These are phyloP conservation scores for Pyrrhia umbra DNA, from an alignment of 2,888 invertebrate genomes.

Conservation along the genomic window DNA sequence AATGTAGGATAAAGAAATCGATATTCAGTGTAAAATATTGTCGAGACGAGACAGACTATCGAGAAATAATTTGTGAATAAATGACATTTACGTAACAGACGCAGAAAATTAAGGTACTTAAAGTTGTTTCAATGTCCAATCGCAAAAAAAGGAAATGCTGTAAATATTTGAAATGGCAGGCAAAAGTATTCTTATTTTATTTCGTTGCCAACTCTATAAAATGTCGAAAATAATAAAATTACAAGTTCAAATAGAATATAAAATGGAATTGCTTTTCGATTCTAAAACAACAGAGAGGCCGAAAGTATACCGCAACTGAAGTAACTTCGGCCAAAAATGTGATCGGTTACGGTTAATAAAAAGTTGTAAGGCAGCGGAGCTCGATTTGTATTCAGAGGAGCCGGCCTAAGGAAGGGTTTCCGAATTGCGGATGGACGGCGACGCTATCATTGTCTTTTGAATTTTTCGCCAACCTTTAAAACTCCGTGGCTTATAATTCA, in stretches of 20 bases:
- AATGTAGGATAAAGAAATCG: conserved; percentile 18
- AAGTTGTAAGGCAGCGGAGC: conserved; percentile 61
- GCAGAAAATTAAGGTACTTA: conserved; percentile 37
- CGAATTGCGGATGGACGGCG: conserved; percentile 65
- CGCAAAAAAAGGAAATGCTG: conserved; percentile 30
- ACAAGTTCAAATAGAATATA: conserved; percentile 49
- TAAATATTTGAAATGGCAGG: conserved; percentile 27
- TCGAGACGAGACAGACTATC: conserved; percentile 13
- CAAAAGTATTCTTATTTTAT: conserved; percentile 38
- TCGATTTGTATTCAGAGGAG: conserved; percentile 75
- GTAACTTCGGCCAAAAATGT: conserved; percentile 64
- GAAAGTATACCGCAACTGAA: conserved; percentile 59
- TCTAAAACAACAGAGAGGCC: conserved; percentile 55
- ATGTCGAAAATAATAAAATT: conserved; percentile 49
- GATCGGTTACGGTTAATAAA: conserved; percentile 69
- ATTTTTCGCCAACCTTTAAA: conserved; percentile 79
- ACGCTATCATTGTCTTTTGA: conserved; percentile 76
- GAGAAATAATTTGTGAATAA: conserved; percentile 35
- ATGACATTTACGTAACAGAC: conserved; percentile 42
- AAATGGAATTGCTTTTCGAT: conserved; percentile 63
- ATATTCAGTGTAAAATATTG: conserved; percentile 12
- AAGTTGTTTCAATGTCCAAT: conserved; percentile 33
- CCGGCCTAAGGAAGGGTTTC: conserved; percentile 70
- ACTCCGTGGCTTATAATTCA: conserved; percentile 79
- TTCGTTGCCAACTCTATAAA: conserved; percentile 39